Evolutionary conservation across 2,888 invertebrate species (phyloP).

Genomic region (Caradrina kadenii): DNA sequence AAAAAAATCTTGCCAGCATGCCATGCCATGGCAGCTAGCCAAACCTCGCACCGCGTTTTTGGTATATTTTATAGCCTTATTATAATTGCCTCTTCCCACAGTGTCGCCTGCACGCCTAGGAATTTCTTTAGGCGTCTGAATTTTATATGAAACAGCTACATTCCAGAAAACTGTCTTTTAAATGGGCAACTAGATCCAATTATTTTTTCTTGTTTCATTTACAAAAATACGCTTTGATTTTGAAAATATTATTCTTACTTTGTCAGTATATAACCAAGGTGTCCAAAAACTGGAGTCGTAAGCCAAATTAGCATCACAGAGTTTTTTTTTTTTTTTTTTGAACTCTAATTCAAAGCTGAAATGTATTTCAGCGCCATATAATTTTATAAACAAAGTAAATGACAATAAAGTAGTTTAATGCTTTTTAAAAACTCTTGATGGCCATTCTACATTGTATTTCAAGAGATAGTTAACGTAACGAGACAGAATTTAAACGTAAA

Average conservation of each 20-base stretch:
- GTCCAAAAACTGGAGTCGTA: too few species aligned
- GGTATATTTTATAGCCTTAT: conserved; percentile 39
- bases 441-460: conserved; percentile 18
- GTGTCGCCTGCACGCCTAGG: conserved; percentile 40
- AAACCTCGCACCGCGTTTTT: conserved; percentile 23
- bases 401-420: conserved; percentile 5
- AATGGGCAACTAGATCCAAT: too few species aligned
- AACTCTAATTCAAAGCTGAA: neutral
- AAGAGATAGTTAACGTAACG: conserved; percentile 14
- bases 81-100: conserved; percentile 37
- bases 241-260: too few species aligned
- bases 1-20: conserved; percentile 8
- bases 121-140: conserved; percentile 44
- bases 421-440: conserved; percentile 4
- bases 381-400: conserved; percentile 3
- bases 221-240: too few species aligned
- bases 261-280: too few species aligned
- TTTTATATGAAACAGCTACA: conserved; percentile 35
- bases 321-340: too few species aligned
- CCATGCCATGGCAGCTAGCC: conserved; percentile 34
- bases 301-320: too few species aligned
- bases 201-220: too few species aligned
- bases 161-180: neutral
- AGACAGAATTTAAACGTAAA: conserved; percentile 20
- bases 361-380: conserved; percentile 8